These are phyloP conservation scores for Prionailurus bengalensis DNA, from an alignment of 2,113 vertebrate genomes.

Conservation along the genomic window DNA sequence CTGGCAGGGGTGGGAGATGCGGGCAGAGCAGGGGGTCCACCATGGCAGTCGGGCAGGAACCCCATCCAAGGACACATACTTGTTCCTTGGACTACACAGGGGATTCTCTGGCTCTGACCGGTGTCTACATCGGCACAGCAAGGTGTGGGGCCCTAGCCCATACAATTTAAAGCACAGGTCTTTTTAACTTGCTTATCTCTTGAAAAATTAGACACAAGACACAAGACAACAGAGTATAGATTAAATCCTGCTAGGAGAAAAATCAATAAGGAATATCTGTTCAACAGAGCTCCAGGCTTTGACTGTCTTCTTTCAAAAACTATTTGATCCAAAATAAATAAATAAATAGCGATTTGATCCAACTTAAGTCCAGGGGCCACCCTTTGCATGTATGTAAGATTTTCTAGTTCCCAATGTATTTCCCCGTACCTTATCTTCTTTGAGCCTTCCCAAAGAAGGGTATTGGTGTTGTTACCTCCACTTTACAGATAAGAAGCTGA, in stretches of 20 bases:
- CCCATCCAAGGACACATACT: not conserved
- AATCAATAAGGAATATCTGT: constrained; percentile 66
- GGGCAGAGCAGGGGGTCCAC: too few species aligned
- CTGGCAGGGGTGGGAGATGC: not conserved
- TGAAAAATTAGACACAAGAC: constrained; percentile 26
- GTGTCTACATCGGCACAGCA: not conserved
- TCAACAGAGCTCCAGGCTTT: constrained; percentile 67
- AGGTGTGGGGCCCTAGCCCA: not conserved
- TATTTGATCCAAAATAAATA: constrained; percentile 26
- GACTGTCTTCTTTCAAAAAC: constrained; percentile 55
- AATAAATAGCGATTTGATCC: constrained; percentile 16
- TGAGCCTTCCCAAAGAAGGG: not conserved
- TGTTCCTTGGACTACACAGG: not conserved
- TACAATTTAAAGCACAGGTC: not conserved
- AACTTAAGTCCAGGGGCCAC: constrained; percentile 36
- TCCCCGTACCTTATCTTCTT: not conserved
- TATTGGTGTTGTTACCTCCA: not conserved
- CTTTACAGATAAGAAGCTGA: not conserved
- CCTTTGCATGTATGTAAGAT: not conserved
- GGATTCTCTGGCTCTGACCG: not conserved
- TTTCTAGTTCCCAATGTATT: not conserved
- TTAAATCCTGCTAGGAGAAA: constrained; percentile 61
- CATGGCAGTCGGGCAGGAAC: not conserved
- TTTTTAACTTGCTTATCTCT: not conserved
- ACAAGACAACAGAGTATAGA: constrained; percentile 29